Evolutionary conservation across 2,113 vertebrate genomes (phyloP), one percentile per base, ranked within the genome.

Genomic region (Pagrus major): DNA sequence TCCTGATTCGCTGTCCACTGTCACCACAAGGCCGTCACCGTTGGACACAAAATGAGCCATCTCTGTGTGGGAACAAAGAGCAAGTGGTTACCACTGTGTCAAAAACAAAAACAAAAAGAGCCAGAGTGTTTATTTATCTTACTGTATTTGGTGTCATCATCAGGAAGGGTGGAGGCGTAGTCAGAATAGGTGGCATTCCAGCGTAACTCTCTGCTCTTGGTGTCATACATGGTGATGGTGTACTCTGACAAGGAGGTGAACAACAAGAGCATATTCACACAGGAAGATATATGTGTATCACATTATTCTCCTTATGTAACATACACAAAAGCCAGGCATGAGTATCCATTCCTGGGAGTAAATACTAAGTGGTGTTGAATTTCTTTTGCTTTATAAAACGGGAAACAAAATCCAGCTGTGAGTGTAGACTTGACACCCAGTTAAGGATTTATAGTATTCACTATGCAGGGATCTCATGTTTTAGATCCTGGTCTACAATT

Each of bases 151-250:
- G 96, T 86, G 51, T 98, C 97, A 5, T 98, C 96, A 37, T 99
- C 97, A 0, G 97, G 97, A 71, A 98, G 89, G 0, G 97, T 96
- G 76, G 97, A 97, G 46, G 98, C 98, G 6, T 99, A 99, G 91
- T 99, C 97, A 0, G 96, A 98, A 78, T 99, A 99, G 47, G 98
- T 99, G 87, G 98, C 98, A 27, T 99, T 99, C 98, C 98, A 99
- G 35, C 97, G 96, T 78, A 99, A 93, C 92, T 99, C 97, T 39
- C 97, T 94, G 89, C 95, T 98, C 88, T 99, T 99, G 78, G 97
- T 99, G 95, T 99, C 98, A 3, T 97, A 99, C 97, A 99, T 99
- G 41, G 98, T 99, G 93, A 99, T 99, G 8, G 98, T 99, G 71
- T 99, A 99, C 75, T 99, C 98, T 99, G 81, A 47, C 80, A 64